Conservation (phyloP, 2,888 invertebrate genomes). For the Volucella inanis region DNA sequence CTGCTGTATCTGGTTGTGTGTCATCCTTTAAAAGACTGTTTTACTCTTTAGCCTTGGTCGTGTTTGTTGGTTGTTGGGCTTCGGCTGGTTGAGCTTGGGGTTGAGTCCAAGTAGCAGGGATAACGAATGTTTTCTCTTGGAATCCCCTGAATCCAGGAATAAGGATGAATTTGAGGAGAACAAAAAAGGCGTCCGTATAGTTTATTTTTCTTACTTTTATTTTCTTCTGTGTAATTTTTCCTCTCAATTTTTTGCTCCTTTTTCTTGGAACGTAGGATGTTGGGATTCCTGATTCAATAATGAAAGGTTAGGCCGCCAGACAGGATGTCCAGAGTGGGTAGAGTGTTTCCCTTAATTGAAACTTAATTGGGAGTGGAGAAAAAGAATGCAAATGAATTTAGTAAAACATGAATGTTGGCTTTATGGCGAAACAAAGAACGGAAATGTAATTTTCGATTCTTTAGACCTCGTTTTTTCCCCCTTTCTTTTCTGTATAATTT, state of each 20-base stretch:
- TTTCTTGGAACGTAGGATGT: conserved; percentile 40
- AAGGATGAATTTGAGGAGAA: conserved; percentile 48
- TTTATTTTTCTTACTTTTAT: conserved; percentile 11
- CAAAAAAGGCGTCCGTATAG: conserved; percentile 1
- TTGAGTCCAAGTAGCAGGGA: conserved; percentile 53
- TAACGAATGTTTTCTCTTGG: conserved; percentile 67
- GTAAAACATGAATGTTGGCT: conserved; percentile 59
- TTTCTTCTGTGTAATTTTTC: conserved; percentile 14
- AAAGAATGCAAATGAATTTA: conserved; percentile 65
- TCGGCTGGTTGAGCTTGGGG: neutral
- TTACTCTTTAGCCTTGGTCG: conserved; percentile 44
- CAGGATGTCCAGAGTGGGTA: conserved; percentile 46
- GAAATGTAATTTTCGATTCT: conserved; percentile 60
- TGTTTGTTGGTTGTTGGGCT: conserved; percentile 53
- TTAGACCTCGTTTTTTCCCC: neutral
- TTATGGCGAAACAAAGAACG: conserved; percentile 68
- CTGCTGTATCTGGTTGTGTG: conserved; percentile 11
- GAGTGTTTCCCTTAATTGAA: conserved; percentile 68
- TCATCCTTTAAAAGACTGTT: conserved; percentile 47
- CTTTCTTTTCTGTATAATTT: conserved; percentile 14
- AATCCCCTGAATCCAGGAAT: conserved; percentile 62
- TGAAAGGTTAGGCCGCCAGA: conserved; percentile 59
- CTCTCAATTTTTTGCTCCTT: conserved; percentile 5
- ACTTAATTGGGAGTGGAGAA: conserved; percentile 57
- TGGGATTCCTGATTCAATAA: conserved; percentile 70